Evolutionary conservation across 2,888 invertebrate genomes (phyloP).

Genomic region (Brachyptera putata): DNA sequence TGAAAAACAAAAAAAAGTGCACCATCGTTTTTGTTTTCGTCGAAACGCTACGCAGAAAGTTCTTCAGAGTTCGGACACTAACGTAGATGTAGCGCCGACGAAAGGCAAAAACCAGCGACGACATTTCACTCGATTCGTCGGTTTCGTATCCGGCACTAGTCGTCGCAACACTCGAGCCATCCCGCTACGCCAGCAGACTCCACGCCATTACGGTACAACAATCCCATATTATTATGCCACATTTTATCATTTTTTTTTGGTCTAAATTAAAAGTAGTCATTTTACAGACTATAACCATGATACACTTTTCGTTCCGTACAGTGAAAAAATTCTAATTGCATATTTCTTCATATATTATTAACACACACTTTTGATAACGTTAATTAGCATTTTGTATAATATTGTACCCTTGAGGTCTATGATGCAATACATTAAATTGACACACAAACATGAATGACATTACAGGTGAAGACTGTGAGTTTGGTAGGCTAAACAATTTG

Average conservation of each 20-base stretch:
- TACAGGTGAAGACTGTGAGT: too few relatives aligned
- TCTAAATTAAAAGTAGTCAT: conserved; percentile 15
- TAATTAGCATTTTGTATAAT: background rate
- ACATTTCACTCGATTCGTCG: too few relatives aligned
- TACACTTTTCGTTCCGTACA: conserved; percentile 6
- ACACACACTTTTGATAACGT: conserved; percentile 1
- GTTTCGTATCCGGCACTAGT: too few relatives aligned
- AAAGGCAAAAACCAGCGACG: too few relatives aligned
- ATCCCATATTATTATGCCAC: background rate
- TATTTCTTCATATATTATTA: background rate
- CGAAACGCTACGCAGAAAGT: conserved; percentile 13
- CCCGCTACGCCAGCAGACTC: too few relatives aligned
- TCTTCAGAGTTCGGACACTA: too few relatives aligned
- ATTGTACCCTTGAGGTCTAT: background rate
- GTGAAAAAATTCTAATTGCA: conserved; percentile 16
- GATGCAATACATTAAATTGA: background rate
- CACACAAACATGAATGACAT: too few relatives aligned
- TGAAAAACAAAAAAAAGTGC: conserved; percentile 23
- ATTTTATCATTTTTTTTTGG: conserved; percentile 15
- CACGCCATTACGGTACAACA: background rate
- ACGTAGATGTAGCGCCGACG: too few relatives aligned
- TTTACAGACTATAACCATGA: conserved; percentile 25
- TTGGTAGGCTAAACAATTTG: too few relatives aligned
- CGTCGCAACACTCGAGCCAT: too few relatives aligned
- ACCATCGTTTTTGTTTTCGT: conserved; percentile 22